Evolutionary conservation across 2,888 invertebrate species (phyloP).

Genomic region (Archaeoteleia sp.): DNA sequence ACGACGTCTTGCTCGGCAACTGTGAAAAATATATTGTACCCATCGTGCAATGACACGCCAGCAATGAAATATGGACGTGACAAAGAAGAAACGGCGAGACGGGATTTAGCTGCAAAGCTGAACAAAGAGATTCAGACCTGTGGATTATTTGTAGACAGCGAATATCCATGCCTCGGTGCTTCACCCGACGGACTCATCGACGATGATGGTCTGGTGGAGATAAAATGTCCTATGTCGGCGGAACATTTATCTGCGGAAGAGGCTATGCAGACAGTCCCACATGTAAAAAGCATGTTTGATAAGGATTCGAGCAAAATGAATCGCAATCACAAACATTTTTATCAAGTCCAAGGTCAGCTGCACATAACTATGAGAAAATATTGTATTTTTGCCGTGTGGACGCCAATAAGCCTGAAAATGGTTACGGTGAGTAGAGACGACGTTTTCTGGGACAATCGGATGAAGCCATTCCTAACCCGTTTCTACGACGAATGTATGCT

Average conservation of each 20-base stretch:
- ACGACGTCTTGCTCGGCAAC: conserved; percentile 27
- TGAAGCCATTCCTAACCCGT: neutral
- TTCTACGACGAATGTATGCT: no score
- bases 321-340: conserved; percentile 44
- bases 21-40: conserved; percentile 41
- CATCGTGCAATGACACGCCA: conserved; percentile 9
- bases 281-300: conserved; percentile 8
- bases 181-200: no score
- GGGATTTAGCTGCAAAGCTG: neutral
- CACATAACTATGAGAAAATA: conserved; percentile 47
- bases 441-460: conserved; percentile 40
- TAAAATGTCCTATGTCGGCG: no score
- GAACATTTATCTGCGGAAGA: conserved; percentile 79
- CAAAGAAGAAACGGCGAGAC: conserved; percentile 5
- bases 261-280: conserved; percentile 2
- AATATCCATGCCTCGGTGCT: conserved; percentile 29
- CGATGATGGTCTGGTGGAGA: no score
- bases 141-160: conserved; percentile 47
- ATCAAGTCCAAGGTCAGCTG: conserved; percentile 56
- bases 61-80: conserved; percentile 4
- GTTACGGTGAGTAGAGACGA: conserved; percentile 37
- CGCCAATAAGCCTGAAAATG: conserved; percentile 31
- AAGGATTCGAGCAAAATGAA: conserved; percentile 33
- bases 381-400: conserved; percentile 54
- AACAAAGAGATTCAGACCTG: conserved; percentile 8